Evolutionary conservation across 1,140 invertebrate genomes (phyloP), one percentile per base, ranked within the genome.

Genomic region (Apocrypta bakeri): DNA sequence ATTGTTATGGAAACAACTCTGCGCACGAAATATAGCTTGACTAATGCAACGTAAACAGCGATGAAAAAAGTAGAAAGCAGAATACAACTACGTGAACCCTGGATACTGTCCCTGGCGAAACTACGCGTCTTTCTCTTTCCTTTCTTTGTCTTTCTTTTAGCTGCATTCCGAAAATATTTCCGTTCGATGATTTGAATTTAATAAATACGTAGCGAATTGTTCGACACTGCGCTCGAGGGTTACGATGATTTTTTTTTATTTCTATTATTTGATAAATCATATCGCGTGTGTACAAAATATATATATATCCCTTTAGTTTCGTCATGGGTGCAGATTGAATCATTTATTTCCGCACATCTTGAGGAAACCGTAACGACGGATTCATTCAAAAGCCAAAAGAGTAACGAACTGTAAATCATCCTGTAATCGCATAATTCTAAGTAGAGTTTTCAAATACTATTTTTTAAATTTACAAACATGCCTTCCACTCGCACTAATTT

Each of bases 21-120:
- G 84, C 84, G 87, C 86, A 87, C 85, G 87, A 88, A 87, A 87
- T 88, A 87, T 84, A 85, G 64, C 84, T 84, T 86, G 85, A 86
- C 85, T 86, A 83, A 83, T 85, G 83, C 69, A 75, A 79, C 83
- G 81, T 86, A 88, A 88, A 88, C 86, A 88, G 37, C 71, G 48
- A 33, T n/a, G 69, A 73, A 72, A 73, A 73, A 73, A 73, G 24
- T 71, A 61, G 56, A 61, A 27, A 63, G n/a, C 27, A 68, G 66
- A 71, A 79, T 24, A 21, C 77, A 79, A 56, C 48, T 17, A 56
- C 48, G n/a, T n/a, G n/a, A n/a, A 56, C 48, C 48, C 17, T 56
- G n/a, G 48, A 56, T 56, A 56, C 48, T 56, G 21, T 56, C 61
- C 61, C 8, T 37, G 2, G 21, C 48, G 31, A 64, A 64, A 33